phyloP scores from a whole-genome alignment of 2,888 invertebrate genomes.

The Liposcelis brunnea region DNA sequence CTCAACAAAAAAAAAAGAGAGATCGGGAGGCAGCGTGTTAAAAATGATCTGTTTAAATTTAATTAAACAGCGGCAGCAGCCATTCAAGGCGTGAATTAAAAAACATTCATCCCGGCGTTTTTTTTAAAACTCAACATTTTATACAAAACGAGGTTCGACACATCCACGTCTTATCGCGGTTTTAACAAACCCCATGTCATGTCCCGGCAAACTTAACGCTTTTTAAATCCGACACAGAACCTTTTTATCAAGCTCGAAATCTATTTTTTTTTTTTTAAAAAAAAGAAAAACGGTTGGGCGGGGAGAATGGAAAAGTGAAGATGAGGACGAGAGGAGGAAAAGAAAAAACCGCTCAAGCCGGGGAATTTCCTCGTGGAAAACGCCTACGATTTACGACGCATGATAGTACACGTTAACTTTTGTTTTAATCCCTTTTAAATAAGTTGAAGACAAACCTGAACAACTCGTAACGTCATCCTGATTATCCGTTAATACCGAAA shows the following conservation, averaged over 20 bases:
- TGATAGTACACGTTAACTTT: no score
- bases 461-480: conserved; percentile 6
- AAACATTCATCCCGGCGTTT: no score
- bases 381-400: no score
- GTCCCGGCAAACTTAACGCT: conserved; percentile 7
- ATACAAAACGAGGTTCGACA: not conserved
- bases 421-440: no score
- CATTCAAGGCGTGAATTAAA: no score
- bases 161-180: not conserved
- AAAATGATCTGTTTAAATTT: no score
- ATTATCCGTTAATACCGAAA: conserved; percentile 4
- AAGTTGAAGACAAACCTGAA: conserved; percentile 6
- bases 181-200: not conserved
- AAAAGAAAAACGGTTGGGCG: not conserved
- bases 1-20: no score
- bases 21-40: no score
- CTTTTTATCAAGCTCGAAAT: not conserved
- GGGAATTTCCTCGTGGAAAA: not conserved
- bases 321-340: conserved; percentile 4
- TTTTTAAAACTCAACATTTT: no score
- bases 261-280: no score
- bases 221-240: not conserved
- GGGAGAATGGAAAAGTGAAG: not conserved
- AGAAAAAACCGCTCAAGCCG: not conserved
- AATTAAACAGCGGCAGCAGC: no score